phyloP scores from a whole-genome alignment of 2,888 invertebrate genomes.

The Cremastinae sp. region DNA sequence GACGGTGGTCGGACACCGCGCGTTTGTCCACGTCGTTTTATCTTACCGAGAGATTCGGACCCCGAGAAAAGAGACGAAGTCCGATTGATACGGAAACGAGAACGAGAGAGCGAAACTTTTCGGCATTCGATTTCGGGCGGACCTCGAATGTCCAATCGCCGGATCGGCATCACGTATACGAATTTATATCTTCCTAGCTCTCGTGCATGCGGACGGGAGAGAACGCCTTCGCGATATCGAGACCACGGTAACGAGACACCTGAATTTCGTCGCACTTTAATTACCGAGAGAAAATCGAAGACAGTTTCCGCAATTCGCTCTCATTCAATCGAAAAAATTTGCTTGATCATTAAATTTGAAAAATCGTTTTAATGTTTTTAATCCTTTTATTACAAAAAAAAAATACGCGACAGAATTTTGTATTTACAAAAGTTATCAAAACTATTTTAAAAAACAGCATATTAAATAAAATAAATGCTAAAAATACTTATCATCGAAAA shows the following conservation, averaged over 20 bases:
- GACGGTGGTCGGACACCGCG: slow-evolving; percentile 54
- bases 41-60: slow-evolving; percentile 56
- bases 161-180: slow-evolving; percentile 53
- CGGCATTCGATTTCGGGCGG: slow-evolving; percentile 36
- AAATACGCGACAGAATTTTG: no score
- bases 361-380: no score
- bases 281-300: no score
- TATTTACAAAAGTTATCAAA: no score
- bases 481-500: no score
- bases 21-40: slow-evolving; percentile 60
- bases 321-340: no score
- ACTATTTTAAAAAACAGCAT: no score
- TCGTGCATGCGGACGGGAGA: slow-evolving; percentile 25
- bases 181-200: slow-evolving; percentile 56
- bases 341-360: not conserved
- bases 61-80: slow-evolving; percentile 42
- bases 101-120: slow-evolving; percentile 45
- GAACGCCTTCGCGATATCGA: slow-evolving; percentile 13
- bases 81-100: slow-evolving; percentile 16
- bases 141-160: slow-evolving; percentile 44
- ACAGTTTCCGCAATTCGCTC: no score
- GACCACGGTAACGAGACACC: no score
- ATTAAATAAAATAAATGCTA: no score
- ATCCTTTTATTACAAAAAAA: no score
- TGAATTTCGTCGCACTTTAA: no score